phyloP scores from a whole-genome alignment of 2,113 vertebrate species.

The Eubucco bourcierii region DNA sequence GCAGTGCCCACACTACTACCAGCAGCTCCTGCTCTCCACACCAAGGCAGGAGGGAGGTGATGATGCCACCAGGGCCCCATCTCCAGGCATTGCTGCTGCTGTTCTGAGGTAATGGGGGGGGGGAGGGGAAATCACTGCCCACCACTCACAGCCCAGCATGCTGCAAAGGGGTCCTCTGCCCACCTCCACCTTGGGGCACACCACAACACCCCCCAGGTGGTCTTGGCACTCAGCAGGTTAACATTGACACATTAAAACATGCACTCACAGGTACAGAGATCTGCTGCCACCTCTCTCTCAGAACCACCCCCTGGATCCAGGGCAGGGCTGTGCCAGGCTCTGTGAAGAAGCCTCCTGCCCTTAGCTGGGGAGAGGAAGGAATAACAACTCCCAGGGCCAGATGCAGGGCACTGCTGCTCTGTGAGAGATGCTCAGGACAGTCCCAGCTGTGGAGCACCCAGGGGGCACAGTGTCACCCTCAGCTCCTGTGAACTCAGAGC shows the following conservation, averaged over 20 bases:
- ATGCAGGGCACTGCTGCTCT: not conserved
- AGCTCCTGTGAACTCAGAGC: not conserved
- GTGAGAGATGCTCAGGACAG: not conserved
- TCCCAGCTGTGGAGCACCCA: not conserved
- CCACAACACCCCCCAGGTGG: not conserved
- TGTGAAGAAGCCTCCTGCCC: not conserved
- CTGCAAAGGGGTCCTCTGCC: accelerated
- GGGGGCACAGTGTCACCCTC: too few relatives aligned
- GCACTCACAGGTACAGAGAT: constrained; percentile 11
- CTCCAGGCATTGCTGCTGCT: not conserved
- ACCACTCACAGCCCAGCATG: not conserved
- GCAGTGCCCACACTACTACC: not conserved
- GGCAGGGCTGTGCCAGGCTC: not conserved
- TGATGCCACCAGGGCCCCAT: not conserved
- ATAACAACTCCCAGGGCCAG: not conserved
- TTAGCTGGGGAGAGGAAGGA: not conserved
- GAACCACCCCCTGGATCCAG: not conserved
- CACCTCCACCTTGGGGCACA: not conserved
- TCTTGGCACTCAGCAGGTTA: constrained; percentile 22
- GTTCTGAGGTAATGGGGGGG: not conserved
- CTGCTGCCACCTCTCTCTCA: not conserved
- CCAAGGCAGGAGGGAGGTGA: not conserved
- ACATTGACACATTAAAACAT: constrained; percentile 16
- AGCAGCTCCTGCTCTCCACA: not conserved
- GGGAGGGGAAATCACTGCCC: not conserved